Base-by-base conservation (phyloP, 2,888 invertebrate species). In the Charanyca ferruginea region DNA sequence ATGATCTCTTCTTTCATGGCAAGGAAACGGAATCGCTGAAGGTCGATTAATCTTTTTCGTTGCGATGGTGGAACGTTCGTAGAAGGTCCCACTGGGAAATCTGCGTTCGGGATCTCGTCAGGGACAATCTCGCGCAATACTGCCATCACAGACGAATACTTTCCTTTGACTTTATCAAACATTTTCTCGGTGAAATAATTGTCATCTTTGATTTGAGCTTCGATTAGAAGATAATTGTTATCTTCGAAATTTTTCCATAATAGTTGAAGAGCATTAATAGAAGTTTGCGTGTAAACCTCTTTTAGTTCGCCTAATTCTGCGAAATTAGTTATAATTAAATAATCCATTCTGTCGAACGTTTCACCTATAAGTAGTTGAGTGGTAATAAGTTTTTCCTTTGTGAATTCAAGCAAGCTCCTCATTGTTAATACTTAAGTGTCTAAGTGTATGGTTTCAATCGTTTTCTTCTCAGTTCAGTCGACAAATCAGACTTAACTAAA, bases 211-310 rank as follows among this genome's bases (percentile, higher is more conserved):
- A 45, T 1, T 22, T 51, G 22, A 13, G 69, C 54, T 51, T 60
- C 54, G 2, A n/a, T 6, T 4, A 68, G 13, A 25, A 55, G 23
- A 23, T 4, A 1, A 44, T 72, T 45, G 13, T 59, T 75, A 20
- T 68, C 54, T 13, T 72, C 32, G 11, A 68, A 68, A 44, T 7
- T 28, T 11, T 45, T 45, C 76, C 60, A 75, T 13, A 75, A 35
- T 1, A 32, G 1, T 5, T 28, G 4, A n/a, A 72, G 54, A 16
- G 44, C 49, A 2, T 51, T 18, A 38, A 45, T 25, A 8, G 35
- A 35, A 41, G 45, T 23, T 42, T 59, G 16, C 1, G 51, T 7
- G 22, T 60, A 68, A 18, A 54, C 8, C 11, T 67, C 8, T 45
- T 16, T 25, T 13, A 16, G 0, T 41, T 49, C 16, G 11, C 11